Conservation (phyloP, 2,113 vertebrate genomes). For the Indicator maculatus region DNA sequence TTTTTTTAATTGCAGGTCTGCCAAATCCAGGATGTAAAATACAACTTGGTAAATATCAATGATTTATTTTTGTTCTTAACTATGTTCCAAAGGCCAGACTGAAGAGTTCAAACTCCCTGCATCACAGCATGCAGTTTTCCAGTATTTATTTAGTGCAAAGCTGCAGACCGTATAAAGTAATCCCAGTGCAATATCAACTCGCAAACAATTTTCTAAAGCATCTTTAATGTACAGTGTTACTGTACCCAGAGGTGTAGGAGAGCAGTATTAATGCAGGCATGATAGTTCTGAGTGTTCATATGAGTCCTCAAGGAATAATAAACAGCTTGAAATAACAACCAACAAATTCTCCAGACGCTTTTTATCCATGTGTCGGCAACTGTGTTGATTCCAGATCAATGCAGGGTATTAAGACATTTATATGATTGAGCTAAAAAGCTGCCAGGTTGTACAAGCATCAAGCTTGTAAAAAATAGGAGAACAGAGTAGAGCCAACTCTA, state of each 20-base stretch:
- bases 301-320: constrained; percentile 54
- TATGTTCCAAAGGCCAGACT: neutral
- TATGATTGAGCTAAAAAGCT: constrained; percentile 37
- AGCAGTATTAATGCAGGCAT: constrained; percentile 14
- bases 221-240: constrained; percentile 38
- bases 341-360: constrained; percentile 41
- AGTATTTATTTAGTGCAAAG: constrained; percentile 36
- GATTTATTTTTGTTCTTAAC: neutral
- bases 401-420: constrained; percentile 48
- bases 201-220: constrained; percentile 55
- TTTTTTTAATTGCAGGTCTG: neutral
- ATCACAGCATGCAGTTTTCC: neutral
- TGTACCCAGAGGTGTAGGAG: constrained; percentile 44
- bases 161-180: neutral
- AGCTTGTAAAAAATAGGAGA: neutral
- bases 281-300: neutral
- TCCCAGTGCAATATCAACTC: constrained; percentile 32
- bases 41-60: neutral
- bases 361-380: constrained; percentile 19
- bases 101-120: neutral
- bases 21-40: neutral
- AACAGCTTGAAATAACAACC: constrained; percentile 65
- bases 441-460: neutral
- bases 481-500: neutral
- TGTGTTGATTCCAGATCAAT: constrained; percentile 56